A percentile compares a stretch with the other conserved stretches of the same genome.
Conservation (phyloP, 1,140 invertebrate species). For the Nasonia vitripennis region DNA sequence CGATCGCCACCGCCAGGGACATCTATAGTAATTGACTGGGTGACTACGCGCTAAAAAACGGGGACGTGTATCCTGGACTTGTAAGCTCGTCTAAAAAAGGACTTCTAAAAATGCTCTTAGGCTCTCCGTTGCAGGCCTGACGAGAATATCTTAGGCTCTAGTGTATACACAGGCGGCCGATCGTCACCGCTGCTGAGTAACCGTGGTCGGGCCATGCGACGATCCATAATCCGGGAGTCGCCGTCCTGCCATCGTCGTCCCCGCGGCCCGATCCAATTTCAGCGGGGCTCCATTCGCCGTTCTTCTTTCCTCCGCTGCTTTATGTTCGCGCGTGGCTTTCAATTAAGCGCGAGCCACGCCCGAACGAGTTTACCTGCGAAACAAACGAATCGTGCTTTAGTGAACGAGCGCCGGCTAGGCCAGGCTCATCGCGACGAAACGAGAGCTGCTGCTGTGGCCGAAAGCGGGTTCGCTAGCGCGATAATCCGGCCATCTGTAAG, state of each 20-base stretch:
- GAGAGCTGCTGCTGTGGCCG: slow-evolving; percentile 31
- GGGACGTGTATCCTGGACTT: background rate
- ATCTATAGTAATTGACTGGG: background rate
- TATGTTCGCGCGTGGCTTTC: slow-evolving; percentile 55
- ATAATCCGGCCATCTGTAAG: slow-evolving; percentile 37
- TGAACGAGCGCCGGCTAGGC: slow-evolving; percentile 25
- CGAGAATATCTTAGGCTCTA: background rate
- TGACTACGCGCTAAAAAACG: background rate
- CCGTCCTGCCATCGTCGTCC: background rate
- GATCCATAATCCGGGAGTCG: slow-evolving; percentile 30
- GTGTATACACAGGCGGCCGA: background rate
- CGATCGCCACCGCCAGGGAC: background rate
- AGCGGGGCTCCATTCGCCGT: background rate
- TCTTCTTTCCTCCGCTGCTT: slow-evolving; percentile 24
- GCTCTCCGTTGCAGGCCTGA: background rate
- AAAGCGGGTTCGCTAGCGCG: slow-evolving; percentile 23
- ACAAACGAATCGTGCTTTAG: slow-evolving; percentile 61
- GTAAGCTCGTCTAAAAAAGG: slow-evolving; percentile 22
- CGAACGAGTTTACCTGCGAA: slow-evolving; percentile 63
- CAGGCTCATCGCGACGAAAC: slow-evolving; percentile 43
- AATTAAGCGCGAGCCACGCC: slow-evolving; percentile 59
- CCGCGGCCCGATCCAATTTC: background rate
- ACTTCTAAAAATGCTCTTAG: slow-evolving; percentile 20
- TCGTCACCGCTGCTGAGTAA: slow-evolving; percentile 14
- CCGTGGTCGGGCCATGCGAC: no score